Evolutionary conservation across 1,140 invertebrate genomes (phyloP).

Genomic region (Delia radicum): DNA sequence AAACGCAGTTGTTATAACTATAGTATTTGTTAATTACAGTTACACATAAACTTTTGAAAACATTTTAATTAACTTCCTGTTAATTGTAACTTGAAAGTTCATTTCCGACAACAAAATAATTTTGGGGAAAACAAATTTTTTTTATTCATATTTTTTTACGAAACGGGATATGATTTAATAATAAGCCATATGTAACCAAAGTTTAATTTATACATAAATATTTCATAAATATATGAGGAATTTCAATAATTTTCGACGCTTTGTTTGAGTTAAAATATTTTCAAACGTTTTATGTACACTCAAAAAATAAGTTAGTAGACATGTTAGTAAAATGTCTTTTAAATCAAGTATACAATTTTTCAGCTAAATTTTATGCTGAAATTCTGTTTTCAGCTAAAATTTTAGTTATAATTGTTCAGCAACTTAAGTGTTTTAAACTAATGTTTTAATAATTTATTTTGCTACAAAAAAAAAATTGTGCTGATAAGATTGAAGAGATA

Average conservation of each 20-base stretch:
- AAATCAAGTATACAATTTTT: no score
- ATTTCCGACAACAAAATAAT: background rate
- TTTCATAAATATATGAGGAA: background rate
- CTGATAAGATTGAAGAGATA: no score
- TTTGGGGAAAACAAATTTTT: background rate
- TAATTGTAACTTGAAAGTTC: background rate
- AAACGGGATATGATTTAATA: background rate
- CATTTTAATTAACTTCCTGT: background rate
- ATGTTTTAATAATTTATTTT: no score
- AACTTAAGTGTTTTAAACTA: no score
- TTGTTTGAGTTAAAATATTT: no score
- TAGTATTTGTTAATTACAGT: background rate
- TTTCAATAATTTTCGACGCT: no score
- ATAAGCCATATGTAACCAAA: background rate
- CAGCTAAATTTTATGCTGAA: no score
- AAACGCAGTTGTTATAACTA: background rate
- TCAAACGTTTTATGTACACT: background rate
- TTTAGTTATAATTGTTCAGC: no score
- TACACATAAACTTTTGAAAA: background rate
- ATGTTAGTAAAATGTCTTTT: no score
- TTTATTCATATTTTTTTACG: background rate
- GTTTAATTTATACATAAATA: background rate
- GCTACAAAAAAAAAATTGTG: no score
- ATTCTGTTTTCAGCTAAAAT: no score
- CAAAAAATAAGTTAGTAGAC: no score